Percentiles rank a stretch among this genome's conserved stretches.
phyloP scores from a whole-genome alignment of 2,113 vertebrate species.

The Oncorhynchus mykiss region DNA sequence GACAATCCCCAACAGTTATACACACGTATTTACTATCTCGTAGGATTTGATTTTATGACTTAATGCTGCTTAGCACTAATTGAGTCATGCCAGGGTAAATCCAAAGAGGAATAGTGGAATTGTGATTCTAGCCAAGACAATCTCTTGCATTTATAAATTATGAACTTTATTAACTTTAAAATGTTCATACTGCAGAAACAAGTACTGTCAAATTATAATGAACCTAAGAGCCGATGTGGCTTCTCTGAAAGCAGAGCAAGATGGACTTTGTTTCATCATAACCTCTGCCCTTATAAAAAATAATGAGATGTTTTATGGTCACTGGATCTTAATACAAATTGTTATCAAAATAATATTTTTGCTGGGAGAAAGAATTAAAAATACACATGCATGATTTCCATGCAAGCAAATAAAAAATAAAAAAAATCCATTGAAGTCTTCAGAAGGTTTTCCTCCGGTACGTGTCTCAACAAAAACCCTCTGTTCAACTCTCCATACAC shows the following conservation, averaged over 20 bases:
- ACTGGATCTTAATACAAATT: slow-evolving; percentile 70
- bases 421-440: slow-evolving; percentile 27
- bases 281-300: slow-evolving; percentile 74
- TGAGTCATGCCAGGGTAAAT: too few relatives aligned
- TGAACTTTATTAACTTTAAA: background rate
- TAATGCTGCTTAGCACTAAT: too few relatives aligned
- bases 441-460: slow-evolving; percentile 35
- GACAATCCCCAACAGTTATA: too few relatives aligned
- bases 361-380: slow-evolving; percentile 74
- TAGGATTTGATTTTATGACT: too few relatives aligned
- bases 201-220: background rate
- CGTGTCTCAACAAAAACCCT: slow-evolving; percentile 41
- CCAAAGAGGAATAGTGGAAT: too few relatives aligned
- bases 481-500: slow-evolving; percentile 11
- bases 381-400: slow-evolving; percentile 73
- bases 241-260: slow-evolving; percentile 54
- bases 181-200: background rate
- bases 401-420: slow-evolving; percentile 51
- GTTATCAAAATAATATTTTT: slow-evolving; percentile 78
- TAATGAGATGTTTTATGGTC: slow-evolving; percentile 70
- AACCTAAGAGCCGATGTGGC: background rate
- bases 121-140: background rate
- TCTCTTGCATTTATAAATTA: background rate
- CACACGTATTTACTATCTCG: too few relatives aligned
- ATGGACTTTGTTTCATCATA: slow-evolving; percentile 67